A percentile compares a stretch with the other conserved stretches of the same genome.
These are phyloP conservation scores for Elephantulus edwardii DNA, from an alignment of 2,113 vertebrate genomes.

Conservation along the genomic window DNA sequence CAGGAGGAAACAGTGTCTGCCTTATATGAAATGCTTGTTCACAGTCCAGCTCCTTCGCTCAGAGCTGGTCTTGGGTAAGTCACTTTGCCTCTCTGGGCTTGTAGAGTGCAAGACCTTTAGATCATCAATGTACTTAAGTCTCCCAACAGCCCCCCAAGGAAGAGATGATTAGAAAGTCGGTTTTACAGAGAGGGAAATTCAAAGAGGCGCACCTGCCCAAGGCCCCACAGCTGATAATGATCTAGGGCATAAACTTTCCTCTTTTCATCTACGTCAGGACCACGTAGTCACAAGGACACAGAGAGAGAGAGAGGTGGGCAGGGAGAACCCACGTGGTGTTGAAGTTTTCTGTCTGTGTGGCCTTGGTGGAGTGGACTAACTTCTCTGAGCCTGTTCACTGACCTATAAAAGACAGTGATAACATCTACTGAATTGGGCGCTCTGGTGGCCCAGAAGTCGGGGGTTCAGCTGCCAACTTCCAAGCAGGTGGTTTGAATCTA, in stretches of 20 bases:
- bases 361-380: neutral
- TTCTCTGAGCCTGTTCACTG: neutral
- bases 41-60: neutral
- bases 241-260: neutral
- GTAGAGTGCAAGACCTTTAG: neutral
- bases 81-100: conserved; percentile 12
- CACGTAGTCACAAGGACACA: neutral
- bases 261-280: neutral
- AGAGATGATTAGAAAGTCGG: neutral
- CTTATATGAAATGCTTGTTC: neutral
- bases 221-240: neutral
- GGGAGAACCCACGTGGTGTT: neutral
- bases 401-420: neutral
- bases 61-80: neutral
- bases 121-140: neutral
- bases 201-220: neutral
- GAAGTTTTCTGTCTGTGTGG: neutral
- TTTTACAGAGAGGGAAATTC: neutral
- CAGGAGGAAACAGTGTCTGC: too few relatives aligned
- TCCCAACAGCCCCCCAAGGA: neutral
- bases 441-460: too few relatives aligned
- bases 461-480: too few relatives aligned
- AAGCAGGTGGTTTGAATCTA: too few relatives aligned
- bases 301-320: neutral
- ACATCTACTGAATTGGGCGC: too few relatives aligned